These are phyloP conservation scores for Reticulitermes speratus DNA, from an alignment of 1,140 invertebrate genomes.

Conservation along the genomic window DNA sequence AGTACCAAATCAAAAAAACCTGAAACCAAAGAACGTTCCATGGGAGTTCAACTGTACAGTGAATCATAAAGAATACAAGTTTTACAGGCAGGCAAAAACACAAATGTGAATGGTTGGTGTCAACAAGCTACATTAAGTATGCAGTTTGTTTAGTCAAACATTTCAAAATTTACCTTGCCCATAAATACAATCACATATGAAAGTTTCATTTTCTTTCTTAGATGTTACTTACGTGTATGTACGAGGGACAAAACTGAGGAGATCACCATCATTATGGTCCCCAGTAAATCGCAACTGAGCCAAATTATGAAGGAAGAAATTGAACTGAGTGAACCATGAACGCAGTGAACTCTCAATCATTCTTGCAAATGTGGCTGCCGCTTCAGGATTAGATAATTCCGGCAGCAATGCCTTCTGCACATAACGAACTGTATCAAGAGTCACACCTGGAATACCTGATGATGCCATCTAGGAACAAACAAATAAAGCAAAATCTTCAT, in stretches of 20 bases:
- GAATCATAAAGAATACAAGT: too few species aligned
- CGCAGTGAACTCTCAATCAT: constrained; percentile 89
- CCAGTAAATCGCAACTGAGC: constrained; percentile 89
- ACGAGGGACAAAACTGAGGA: constrained; percentile 91
- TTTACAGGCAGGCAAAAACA: too few species aligned
- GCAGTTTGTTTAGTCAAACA: too few species aligned
- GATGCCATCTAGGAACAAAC: constrained; percentile 77
- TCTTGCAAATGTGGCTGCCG: constrained; percentile 86
- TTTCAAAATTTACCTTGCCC: too few species aligned
- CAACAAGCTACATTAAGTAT: too few species aligned
- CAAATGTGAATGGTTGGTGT: too few species aligned
- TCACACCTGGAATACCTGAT: constrained; percentile 92
- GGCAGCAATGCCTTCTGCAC: constrained; percentile 88
- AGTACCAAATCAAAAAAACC: too few species aligned
- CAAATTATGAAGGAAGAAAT: constrained; percentile 97
- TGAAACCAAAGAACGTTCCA: too few species aligned
- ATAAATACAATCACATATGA: neutral
- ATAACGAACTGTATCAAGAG: constrained; percentile 86
- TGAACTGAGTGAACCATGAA: constrained; percentile 90
- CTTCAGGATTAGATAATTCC: constrained; percentile 88
- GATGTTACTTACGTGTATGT: constrained; percentile 77
- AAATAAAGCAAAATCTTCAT: constrained; percentile 28
- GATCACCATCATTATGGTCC: constrained; percentile 77
- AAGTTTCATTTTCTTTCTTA: neutral
- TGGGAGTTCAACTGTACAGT: too few species aligned